These are phyloP conservation scores for Nemapogon koenigi DNA, from an alignment of 2,888 invertebrate genomes.

Conservation along the genomic window DNA sequence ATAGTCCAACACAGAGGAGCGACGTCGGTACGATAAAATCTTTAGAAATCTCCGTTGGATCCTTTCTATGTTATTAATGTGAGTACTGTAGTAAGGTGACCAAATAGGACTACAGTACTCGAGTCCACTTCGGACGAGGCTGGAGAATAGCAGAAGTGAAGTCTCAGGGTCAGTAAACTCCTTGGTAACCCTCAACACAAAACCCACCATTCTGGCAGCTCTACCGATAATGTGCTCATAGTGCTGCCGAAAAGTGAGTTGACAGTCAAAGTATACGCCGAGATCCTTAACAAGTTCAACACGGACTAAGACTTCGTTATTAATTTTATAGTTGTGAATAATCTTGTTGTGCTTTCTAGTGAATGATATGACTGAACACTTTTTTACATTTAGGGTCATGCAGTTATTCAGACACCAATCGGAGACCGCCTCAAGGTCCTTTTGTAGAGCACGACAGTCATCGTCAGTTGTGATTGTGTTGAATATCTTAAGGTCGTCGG, in stretches of 20 bases:
- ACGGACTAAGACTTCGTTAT: neutral
- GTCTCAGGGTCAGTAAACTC: neutral
- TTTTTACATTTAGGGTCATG: constrained; percentile 5
- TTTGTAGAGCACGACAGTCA: constrained; percentile 3
- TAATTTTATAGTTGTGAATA: neutral
- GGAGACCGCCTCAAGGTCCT: neutral
- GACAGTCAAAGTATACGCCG: neutral
- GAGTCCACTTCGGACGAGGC: neutral
- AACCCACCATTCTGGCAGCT: neutral
- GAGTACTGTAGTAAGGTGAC: neutral
- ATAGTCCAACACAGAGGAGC: too few relatives aligned
- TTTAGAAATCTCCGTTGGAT: constrained; percentile 1
- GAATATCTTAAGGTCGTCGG: constrained; percentile 11
- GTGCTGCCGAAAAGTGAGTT: neutral
- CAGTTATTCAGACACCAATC: constrained; percentile 1
- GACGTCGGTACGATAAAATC: too few relatives aligned
- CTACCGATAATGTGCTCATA: neutral
- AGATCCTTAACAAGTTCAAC: neutral
- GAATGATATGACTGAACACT: constrained; percentile 1
- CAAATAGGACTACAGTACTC: constrained; percentile 1
- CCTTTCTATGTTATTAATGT: neutral
- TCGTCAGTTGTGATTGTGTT: neutral
- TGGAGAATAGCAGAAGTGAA: neutral
- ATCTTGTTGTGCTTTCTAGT: neutral
- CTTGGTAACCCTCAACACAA: neutral